A percentile compares a stretch with the other conserved stretches of the same genome.
Conservation (phyloP, 2,888 invertebrate species). For the Heteropelma amictum region DNA sequence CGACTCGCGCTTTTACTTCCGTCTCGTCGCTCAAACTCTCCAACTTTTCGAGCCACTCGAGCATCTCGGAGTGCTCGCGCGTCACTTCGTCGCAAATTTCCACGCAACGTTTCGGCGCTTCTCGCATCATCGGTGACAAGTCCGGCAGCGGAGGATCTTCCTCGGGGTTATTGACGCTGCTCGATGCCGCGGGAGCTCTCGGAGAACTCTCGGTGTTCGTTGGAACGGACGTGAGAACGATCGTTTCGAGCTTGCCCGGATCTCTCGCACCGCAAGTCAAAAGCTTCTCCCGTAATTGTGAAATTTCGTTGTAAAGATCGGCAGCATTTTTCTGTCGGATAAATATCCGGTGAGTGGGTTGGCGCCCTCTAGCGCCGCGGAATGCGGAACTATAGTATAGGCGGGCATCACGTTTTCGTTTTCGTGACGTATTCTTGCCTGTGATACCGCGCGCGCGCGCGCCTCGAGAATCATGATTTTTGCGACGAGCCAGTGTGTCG, state of each 20-base stretch:
- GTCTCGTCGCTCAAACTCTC: slow-evolving; percentile 19
- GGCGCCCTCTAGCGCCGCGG: no score
- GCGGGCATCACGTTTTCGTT: neutral
- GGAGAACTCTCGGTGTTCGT: neutral
- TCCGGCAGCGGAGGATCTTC: no score
- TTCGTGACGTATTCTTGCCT: no score
- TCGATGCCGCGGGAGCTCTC: no score
- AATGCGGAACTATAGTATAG: neutral
- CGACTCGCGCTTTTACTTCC: neutral
- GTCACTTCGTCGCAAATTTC: slow-evolving; percentile 59
- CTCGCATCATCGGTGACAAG: no score
- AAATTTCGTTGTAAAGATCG: slow-evolving; percentile 66
- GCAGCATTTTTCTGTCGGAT: slow-evolving; percentile 61
- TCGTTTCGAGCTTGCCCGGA: slow-evolving; percentile 68
- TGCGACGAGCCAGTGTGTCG: no score
- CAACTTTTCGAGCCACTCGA: slow-evolving; percentile 53
- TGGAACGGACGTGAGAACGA: slow-evolving; percentile 42
- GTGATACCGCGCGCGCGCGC: no score
- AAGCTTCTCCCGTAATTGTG: slow-evolving; percentile 69
- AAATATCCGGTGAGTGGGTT: neutral
- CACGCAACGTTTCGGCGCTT: slow-evolving; percentile 51
- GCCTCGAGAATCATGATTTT: no score
- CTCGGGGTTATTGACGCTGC: no score
- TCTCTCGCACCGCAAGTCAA: slow-evolving; percentile 67
- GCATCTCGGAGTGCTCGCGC: slow-evolving; percentile 57